Conservation (phyloP, 35 echinoderm and acorn worm genomes). For the Lytechinus pictus region DNA sequence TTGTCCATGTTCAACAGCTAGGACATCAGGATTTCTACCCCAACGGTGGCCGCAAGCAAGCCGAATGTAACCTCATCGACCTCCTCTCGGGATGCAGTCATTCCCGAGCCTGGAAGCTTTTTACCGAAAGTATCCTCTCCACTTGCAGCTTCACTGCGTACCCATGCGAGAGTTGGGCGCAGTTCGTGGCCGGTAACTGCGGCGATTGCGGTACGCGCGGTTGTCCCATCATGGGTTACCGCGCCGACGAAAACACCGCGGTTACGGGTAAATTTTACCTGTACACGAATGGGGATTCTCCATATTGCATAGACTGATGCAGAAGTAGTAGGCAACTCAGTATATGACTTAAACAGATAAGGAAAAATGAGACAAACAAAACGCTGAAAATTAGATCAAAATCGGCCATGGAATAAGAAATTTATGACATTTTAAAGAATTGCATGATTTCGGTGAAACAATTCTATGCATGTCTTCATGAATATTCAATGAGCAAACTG, state of each 20-base stretch:
- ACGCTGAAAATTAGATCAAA: too few relatives aligned
- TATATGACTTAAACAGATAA: too few relatives aligned
- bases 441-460: too few relatives aligned
- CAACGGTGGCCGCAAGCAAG: conserved; percentile 61
- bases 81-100: conserved; percentile 55
- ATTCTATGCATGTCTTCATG: too few relatives aligned
- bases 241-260: background rate
- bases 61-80: conserved; percentile 55
- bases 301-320: conserved; percentile 51
- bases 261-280: conserved; percentile 58
- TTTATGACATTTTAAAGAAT: too few relatives aligned
- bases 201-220: background rate
- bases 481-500: too few relatives aligned
- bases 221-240: conserved; percentile 71
- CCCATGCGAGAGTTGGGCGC: conserved; percentile 62
- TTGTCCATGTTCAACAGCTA: background rate
- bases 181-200: conserved; percentile 47
- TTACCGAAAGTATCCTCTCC: conserved; percentile 54
- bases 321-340: background rate
- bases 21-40: conserved; percentile 71
- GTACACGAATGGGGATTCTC: conserved; percentile 47
- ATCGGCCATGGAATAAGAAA: too few relatives aligned
- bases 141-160: conserved; percentile 48
- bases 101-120: conserved; percentile 35
- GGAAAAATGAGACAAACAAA: too few relatives aligned